These are phyloP conservation scores for Caerostris darwini DNA, from an alignment of 1,140 invertebrate genomes.

Conservation along the genomic window DNA sequence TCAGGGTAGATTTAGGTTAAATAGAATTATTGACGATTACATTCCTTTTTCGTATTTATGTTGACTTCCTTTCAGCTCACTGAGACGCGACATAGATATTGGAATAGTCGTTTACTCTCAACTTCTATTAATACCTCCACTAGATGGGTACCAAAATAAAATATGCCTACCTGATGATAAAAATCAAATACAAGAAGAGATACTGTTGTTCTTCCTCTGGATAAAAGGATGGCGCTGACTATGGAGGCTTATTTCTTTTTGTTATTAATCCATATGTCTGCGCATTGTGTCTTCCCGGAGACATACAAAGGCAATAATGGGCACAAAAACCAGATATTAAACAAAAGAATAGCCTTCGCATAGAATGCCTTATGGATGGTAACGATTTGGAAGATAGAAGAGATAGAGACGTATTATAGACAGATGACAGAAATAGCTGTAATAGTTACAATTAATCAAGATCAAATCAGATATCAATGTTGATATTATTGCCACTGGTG, in stretches of 20 bases:
- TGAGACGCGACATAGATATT: conserved; percentile 8
- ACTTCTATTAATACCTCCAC: background rate
- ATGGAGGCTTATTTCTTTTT: background rate
- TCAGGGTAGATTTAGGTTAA: too few relatives aligned
- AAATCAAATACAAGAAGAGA: background rate
- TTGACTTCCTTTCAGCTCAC: background rate
- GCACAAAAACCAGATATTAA: background rate
- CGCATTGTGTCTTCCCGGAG: background rate
- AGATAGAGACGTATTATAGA: too few relatives aligned
- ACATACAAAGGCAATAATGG: background rate
- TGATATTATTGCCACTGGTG: too few relatives aligned
- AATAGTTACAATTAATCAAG: too few relatives aligned
- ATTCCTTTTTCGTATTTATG: background rate
- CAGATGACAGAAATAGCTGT: too few relatives aligned
- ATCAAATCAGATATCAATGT: too few relatives aligned
- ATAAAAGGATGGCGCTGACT: background rate
- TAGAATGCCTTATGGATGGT: background rate
- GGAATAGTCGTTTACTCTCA: conserved; percentile 31
- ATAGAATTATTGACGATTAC: too few relatives aligned
- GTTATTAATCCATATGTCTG: background rate
- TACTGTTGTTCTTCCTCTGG: background rate
- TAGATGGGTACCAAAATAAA: background rate
- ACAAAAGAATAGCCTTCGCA: background rate
- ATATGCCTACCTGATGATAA: background rate
- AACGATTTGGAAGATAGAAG: background rate